These are phyloP conservation scores for Strigamia crassipes DNA, from an alignment of 2,888 invertebrate genomes.

Conservation along the genomic window DNA sequence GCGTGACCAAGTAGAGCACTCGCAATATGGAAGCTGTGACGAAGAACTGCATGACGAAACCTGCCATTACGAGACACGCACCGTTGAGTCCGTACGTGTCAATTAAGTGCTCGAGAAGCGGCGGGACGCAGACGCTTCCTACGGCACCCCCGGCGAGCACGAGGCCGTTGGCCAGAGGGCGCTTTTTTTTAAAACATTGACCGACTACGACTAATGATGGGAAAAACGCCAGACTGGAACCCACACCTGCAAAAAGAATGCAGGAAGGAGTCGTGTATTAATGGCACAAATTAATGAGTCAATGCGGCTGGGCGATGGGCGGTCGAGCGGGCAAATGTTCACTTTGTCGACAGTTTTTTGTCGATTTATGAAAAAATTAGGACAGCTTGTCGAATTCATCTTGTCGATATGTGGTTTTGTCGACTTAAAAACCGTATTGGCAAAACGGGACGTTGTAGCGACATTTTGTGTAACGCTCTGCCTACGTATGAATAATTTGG, in stretches of 20 bases:
- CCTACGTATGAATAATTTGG: too few species aligned
- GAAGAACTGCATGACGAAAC: conserved; percentile 25
- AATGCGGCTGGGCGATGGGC: too few species aligned
- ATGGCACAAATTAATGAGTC: too few species aligned
- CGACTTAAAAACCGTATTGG: too few species aligned
- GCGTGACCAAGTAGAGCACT: not conserved
- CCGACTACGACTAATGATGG: conserved; percentile 34
- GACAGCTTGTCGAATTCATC: too few species aligned
- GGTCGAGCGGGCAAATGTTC: too few species aligned
- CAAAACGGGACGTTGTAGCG: too few species aligned
- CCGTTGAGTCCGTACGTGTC: conserved; percentile 24
- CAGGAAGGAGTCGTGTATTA: not conserved
- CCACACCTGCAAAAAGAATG: conserved; percentile 26
- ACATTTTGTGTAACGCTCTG: too few species aligned
- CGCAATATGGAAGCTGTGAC: not conserved
- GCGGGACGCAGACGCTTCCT: conserved; percentile 5
- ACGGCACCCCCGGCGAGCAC: conserved; percentile 36
- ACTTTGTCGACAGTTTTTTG: too few species aligned
- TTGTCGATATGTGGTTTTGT: too few species aligned
- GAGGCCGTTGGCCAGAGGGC: conserved; percentile 31
- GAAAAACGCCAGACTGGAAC: conserved; percentile 45
- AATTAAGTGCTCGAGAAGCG: conserved; percentile 37
- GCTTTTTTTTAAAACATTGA: conserved; percentile 33
- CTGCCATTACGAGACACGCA: not conserved
- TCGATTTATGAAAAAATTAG: too few species aligned